phyloP scores from a whole-genome alignment of 2,797 vertebrate genomes.

The Paedocypris micromegethes region DNA sequence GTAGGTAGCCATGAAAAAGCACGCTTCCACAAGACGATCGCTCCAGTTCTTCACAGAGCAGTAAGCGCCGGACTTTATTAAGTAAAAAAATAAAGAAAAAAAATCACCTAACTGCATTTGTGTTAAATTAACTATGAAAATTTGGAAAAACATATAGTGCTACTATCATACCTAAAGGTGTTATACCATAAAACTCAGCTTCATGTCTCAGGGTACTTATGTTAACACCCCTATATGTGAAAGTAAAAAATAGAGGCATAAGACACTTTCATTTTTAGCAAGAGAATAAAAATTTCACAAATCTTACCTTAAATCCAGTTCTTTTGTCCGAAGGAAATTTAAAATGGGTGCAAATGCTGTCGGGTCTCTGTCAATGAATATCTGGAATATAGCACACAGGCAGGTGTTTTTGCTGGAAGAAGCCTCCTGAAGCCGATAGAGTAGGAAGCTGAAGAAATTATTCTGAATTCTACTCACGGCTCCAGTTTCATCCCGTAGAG shows the following conservation, averaged over 20 bases:
- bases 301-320: slow-evolving; percentile 89
- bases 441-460: no score
- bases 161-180: slow-evolving; percentile 80
- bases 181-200: slow-evolving; percentile 98
- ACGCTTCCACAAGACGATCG: slow-evolving; percentile 96
- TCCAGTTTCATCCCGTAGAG: slow-evolving; percentile 98
- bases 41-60: slow-evolving; percentile 94
- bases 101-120: no score
- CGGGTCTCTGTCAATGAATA: slow-evolving; percentile 98
- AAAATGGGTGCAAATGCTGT: slow-evolving; percentile 96
- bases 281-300: background rate
- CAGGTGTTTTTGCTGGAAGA: no score
- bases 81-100: no score
- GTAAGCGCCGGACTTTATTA: slow-evolving; percentile 76
- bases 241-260: slow-evolving; percentile 26
- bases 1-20: slow-evolving; percentile 95
- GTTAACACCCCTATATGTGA: slow-evolving; percentile 83
- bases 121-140: no score
- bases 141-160: no score
- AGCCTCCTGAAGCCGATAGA: no score
- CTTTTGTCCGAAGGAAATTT: slow-evolving; percentile 98
- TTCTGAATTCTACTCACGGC: slow-evolving; percentile 79
- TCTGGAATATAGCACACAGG: slow-evolving; percentile 61
- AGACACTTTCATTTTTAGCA: background rate
- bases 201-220: slow-evolving; percentile 92